Base-by-base conservation (phyloP, 2,113 vertebrate species). In the Onychostruthus taczanowskii region DNA sequence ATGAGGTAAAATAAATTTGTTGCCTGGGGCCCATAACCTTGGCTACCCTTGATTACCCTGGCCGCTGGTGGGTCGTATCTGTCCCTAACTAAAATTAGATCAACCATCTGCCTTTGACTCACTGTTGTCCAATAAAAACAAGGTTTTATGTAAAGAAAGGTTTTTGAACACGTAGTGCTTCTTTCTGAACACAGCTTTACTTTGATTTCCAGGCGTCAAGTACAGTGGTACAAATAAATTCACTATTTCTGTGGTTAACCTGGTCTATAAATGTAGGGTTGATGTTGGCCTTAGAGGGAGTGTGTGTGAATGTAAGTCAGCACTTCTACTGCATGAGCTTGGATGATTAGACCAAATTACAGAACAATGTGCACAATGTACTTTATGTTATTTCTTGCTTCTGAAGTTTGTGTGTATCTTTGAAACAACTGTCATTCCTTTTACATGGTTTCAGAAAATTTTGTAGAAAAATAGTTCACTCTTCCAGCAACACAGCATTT, bases 1-100 rank as follows among this genome's bases (percentile, higher is more conserved):
- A 99, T 37, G 95, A 99, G 99, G 99, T 99, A 98, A 55, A 56
- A 82, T 94, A 92, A 92, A 62, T 87, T 64, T 70, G 43, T 92
- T 95, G 74, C 81, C 86, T 77, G 62, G n/a, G 64, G 94, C 87
- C 87, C 21, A 64, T 91, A 89, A 72, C 81, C 91, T 94, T 96
- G 84, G 46, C 55, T 97, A 59, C 52, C 91, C 91, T 95, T 95
- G 93, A 58, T 90, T 94, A 89, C 93, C 41, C 41, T 90, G 89
- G 56, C 86, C 2, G 3, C 80, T 94, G 81, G 92, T 94, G 85
- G 90, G 88, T 91, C 43, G 37, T 94, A 74, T 95, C 67, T 95
- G 91, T 80, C 94, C 79, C 52, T 92, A 91, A 67, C 94, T 96
- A 96, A 96, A 97, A 95, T 97, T 96, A 98, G 95, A 94, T 74